These are phyloP conservation scores for Pelochelys cantorii DNA, from an alignment of 2,797 vertebrate genomes.

Conservation along the genomic window DNA sequence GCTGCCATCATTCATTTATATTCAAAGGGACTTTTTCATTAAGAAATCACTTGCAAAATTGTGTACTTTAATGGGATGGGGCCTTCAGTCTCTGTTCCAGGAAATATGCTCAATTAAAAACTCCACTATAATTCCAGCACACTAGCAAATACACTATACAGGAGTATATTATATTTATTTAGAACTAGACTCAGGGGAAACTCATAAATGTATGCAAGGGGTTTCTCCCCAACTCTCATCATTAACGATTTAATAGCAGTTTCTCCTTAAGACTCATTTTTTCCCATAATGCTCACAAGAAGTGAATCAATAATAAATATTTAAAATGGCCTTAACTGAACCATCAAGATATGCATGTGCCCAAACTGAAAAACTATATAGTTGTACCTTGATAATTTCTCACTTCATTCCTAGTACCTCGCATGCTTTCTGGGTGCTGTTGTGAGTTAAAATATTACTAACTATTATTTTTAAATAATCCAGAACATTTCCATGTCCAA, in stretches of 20 bases:
- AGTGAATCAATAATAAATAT: not conserved
- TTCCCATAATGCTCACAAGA: not conserved
- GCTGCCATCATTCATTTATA: not conserved
- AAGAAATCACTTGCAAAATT: not conserved
- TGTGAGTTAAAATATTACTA: not conserved
- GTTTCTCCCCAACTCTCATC: not conserved
- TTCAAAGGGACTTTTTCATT: not conserved
- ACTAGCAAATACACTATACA: not conserved
- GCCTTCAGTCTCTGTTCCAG: not conserved
- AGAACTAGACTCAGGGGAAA: not conserved
- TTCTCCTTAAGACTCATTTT: not conserved
- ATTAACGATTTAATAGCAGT: not conserved
- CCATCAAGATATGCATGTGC: not conserved
- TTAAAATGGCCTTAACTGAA: not conserved
- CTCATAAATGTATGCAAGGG: not conserved
- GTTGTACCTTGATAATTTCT: not conserved
- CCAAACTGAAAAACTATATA: not conserved
- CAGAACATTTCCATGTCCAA: not conserved
- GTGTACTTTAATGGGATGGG: not conserved
- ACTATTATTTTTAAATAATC: not conserved
- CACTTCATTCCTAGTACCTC: not conserved
- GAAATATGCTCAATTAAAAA: not conserved
- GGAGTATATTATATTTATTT: not conserved
- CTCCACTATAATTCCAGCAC: not conserved
- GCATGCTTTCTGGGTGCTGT: not conserved